Evolutionary conservation across 2,888 invertebrate genomes (phyloP), one percentile per base, ranked within the genome.

Genomic region (Tiliacea citrago): DNA sequence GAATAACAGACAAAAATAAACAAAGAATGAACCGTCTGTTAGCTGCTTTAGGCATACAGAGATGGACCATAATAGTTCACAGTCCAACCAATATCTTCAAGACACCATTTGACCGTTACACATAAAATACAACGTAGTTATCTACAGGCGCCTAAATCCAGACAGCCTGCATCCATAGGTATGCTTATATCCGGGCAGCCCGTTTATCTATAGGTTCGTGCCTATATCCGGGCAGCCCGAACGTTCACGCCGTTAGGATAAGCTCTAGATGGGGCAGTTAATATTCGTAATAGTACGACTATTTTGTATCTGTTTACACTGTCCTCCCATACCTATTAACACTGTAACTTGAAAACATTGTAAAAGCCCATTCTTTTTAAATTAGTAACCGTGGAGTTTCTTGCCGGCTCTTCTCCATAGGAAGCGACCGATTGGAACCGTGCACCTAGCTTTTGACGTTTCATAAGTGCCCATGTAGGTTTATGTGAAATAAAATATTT

Each of bases 171-270:
- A 8, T 7, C 35, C 2, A 39, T 47, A 71, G 35, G 10, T 39
- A 49, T 35, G 35, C 47, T 12, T 73, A 74, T 10, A 42, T 58
- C n/a, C 24, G 21, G n/a, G n/a, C 35, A 10, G 1, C 5, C 7
- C 3, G n/a, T 21, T 12, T 45, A 35, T 29, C 13, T 21, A 35
- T 72, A 47, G 47, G n/a, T 51, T 9, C 4, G 18, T 29, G n/a
- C 9, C 49, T n/a, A 42, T 73, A 16, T 29, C 51, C n/a, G 42
- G 42, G 8, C 4, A 1, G 8, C 8, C 18, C 29, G n/a, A 18
- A 35, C 35, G 42, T 45, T 75, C 35, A 35, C 12, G n/a, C 18
- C 76, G 42, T 63, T 75, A 76, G 42, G 62, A 74, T 75, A 57
- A 62, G 49, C 74, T 49, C 55, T 18, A 42, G 49, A 58, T 76